Percentiles rank a stretch among this genome's conserved stretches.
These are phyloP conservation scores for Drosophila infuscata DNA, from an alignment of 2,888 invertebrate genomes.

Conservation along the genomic window DNA sequence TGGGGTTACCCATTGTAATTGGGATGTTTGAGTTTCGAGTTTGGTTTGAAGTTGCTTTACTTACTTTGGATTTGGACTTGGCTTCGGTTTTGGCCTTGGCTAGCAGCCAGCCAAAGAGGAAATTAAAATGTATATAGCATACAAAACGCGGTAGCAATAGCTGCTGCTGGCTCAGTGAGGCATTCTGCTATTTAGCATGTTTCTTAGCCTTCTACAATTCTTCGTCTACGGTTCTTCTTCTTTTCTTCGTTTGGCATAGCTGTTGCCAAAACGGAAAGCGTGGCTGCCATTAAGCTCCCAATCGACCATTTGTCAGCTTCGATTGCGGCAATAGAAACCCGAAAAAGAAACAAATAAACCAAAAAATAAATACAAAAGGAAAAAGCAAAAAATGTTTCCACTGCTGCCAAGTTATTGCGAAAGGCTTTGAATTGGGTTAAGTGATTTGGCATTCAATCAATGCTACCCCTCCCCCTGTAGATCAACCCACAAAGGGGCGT, in stretches of 20 bases:
- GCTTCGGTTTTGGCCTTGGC: slow-evolving; percentile 21
- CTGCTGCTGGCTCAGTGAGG: no score
- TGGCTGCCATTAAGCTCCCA: slow-evolving; percentile 77
- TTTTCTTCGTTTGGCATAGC: slow-evolving; percentile 18
- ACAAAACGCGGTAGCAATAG: no score
- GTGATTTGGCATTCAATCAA: slow-evolving; percentile 77
- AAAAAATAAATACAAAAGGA: neutral
- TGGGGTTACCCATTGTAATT: slow-evolving; percentile 45
- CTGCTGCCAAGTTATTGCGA: slow-evolving; percentile 72
- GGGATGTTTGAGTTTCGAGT: slow-evolving; percentile 26
- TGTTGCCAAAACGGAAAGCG: slow-evolving; percentile 66
- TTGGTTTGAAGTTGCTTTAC: slow-evolving; percentile 33
- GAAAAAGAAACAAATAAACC: slow-evolving; percentile 6
- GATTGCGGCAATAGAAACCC: slow-evolving; percentile 50
- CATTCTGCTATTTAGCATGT: no score
- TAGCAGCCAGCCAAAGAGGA: slow-evolving; percentile 55
- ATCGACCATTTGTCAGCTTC: slow-evolving; percentile 75
- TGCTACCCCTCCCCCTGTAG: neutral
- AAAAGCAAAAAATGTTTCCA: slow-evolving; percentile 10
- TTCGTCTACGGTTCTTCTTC: slow-evolving; percentile 17
- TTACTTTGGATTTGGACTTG: slow-evolving; percentile 28
- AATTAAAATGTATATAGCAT: no score
- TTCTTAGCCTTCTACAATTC: slow-evolving; percentile 10
- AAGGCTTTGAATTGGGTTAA: slow-evolving; percentile 73
- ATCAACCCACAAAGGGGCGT: slow-evolving; percentile 21